Percentiles rank a stretch among this genome's conserved stretches.
Conservation (phyloP, 2,888 invertebrate species). For the Miltochrista miniata region DNA sequence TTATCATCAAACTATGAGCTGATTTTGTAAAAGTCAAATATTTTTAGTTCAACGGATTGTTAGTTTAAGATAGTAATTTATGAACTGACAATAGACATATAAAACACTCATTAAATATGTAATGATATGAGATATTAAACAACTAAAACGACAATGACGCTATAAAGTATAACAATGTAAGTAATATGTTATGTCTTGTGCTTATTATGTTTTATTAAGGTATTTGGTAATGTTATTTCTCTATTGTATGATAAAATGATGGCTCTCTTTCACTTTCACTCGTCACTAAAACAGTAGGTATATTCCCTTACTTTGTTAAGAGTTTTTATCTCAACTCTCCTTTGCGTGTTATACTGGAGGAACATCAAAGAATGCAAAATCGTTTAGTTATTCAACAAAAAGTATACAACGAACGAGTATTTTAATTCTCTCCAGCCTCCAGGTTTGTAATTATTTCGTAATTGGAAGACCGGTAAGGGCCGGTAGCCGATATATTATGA, state of each 20-base stretch:
- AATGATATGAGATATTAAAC: too few species aligned
- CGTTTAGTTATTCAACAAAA: slow-evolving; percentile 37
- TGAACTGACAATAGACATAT: too few species aligned
- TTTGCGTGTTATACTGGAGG: slow-evolving; percentile 10
- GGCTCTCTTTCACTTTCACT: too few species aligned
- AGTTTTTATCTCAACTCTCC: neutral
- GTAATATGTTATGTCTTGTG: too few species aligned
- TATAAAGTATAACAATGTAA: too few species aligned
- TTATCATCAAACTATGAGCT: too few species aligned
- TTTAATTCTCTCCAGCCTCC: slow-evolving; percentile 49
- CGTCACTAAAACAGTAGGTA: too few species aligned
- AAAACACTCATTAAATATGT: too few species aligned
- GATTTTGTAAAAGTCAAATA: too few species aligned
- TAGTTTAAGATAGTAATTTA: too few species aligned
- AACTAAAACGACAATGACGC: too few species aligned
- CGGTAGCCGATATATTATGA: slow-evolving; percentile 76
- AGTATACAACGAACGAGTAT: slow-evolving; percentile 28
- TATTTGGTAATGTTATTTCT: neutral
- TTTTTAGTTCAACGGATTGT: too few species aligned
- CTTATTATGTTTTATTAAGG: neutral
- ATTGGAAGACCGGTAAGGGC: slow-evolving; percentile 67
- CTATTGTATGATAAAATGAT: neutral
- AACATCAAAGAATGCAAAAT: slow-evolving; percentile 27
- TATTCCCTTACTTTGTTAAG: neutral
- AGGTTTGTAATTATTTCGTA: slow-evolving; percentile 76